Evolutionary conservation across 2,888 invertebrate genomes (phyloP), one percentile per base, ranked within the genome.

Genomic region (Pseudeuparius sepicola): DNA sequence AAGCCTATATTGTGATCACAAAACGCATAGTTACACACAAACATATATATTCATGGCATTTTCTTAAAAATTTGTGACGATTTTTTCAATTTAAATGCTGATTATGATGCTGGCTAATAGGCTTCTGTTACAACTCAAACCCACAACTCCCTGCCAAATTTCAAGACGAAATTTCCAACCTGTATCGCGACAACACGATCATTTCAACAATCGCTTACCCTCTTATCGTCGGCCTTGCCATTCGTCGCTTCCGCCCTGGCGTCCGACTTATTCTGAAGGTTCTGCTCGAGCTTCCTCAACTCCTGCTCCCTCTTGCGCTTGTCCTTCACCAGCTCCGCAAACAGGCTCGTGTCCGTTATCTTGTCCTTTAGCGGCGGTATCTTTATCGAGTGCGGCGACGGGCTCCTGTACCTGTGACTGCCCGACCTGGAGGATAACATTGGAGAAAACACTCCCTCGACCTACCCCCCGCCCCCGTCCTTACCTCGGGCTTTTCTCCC

Each of bases 311-410:
- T 70, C 67, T 83, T 84, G 47, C 84, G 83, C 47, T 80, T 76
- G 54, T 85, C 84, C 54, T 88, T 88, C 9, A 89, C 85, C 40
- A 90, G 68, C 61, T 89, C 87, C 0, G 89, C 89, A 57, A 90
- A 90, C 7, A 90, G 68, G 56, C 88, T 88, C 5, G 89, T 89
- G 50, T 87, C 86, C 34, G 81, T 82, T 54, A 89, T 86, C 59
- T 88, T 89, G 51, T 84, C 80, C 45, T 78, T 75, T 43, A 78
- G 69, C 55, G 75, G 74, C 36, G 78, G 73, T 43, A 68, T 71
- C 33, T 57, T 53, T 23, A 62, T 54, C 10, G 63, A 60, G 43
- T 61, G 62, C 2, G 62, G 61, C 2, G 61, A 60, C 2, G 61
- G 61, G 44, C 61, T 63, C 42, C 55, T 51, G 31, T 51, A 46